Conservation (phyloP, 2,113 vertebrate species). For the Rhipidura dahli region DNA sequence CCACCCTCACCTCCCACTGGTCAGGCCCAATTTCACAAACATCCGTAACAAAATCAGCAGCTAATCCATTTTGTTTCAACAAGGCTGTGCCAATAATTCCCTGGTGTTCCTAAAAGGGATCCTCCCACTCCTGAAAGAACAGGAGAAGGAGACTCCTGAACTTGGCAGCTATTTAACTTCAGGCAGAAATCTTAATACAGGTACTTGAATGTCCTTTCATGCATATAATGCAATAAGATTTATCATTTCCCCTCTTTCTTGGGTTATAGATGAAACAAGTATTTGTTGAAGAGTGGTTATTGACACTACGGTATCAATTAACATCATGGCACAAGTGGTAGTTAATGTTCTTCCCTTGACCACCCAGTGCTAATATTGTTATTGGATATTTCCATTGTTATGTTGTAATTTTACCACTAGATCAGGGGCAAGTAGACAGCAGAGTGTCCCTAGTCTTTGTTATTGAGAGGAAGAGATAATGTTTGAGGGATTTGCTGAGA, state of each 20-base stretch:
- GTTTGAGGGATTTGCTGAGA: background rate
- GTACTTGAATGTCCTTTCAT: background rate
- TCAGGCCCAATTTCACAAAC: slow-evolving; percentile 10
- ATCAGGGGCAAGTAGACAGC: background rate
- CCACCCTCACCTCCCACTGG: slow-evolving; percentile 57
- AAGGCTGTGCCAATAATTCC: slow-evolving; percentile 4
- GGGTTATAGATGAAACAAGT: background rate
- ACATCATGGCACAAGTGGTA: background rate
- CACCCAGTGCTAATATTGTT: background rate
- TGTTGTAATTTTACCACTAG: background rate
- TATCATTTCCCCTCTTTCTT: background rate
- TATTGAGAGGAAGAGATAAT: background rate
- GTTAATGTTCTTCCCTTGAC: background rate
- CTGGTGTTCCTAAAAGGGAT: slow-evolving; percentile 12
- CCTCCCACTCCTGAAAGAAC: slow-evolving; percentile 16
- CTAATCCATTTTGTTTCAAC: slow-evolving; percentile 1
- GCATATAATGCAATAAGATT: background rate
- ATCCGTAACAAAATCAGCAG: slow-evolving; percentile 19
- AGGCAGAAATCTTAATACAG: background rate
- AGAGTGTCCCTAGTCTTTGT: background rate
- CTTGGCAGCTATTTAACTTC: background rate
- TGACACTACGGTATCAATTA: background rate
- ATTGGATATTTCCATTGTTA: background rate
- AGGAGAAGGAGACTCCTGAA: background rate
- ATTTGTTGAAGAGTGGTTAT: background rate